These are phyloP conservation scores for Lordiphosa stackelbergi DNA, from an alignment of 1,140 invertebrate species.

Conservation along the genomic window DNA sequence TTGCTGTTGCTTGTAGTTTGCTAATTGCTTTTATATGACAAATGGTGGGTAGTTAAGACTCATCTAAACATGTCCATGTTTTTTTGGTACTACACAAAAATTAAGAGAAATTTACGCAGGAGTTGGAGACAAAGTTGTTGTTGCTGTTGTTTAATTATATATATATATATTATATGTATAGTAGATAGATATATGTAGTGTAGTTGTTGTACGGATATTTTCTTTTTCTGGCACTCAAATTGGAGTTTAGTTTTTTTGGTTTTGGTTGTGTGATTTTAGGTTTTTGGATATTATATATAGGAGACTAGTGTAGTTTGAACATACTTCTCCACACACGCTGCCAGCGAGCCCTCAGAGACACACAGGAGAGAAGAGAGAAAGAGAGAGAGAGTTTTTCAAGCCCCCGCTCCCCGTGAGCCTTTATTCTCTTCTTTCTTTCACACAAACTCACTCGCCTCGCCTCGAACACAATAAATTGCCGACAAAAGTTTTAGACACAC, in stretches of 20 bases:
- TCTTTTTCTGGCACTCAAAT: constrained; percentile 25
- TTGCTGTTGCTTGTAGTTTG: constrained; percentile 23
- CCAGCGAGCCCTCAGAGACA: constrained; percentile 70
- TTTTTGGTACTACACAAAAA: constrained; percentile 21
- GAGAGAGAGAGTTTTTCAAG: constrained; percentile 30
- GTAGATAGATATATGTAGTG: constrained; percentile 17
- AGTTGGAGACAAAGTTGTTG: constrained; percentile 19
- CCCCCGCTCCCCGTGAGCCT: constrained; percentile 22
- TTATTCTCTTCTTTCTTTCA: constrained; percentile 32
- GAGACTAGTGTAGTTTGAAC: constrained; percentile 65
- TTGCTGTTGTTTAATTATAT: constrained; percentile 11
- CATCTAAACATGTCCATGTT: constrained; percentile 9
- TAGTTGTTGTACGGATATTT: background rate
- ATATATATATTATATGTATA: background rate
- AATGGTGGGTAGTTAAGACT: constrained; percentile 5
- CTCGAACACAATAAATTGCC: constrained; percentile 29
- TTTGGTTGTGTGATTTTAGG: constrained; percentile 32
- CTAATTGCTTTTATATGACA: constrained; percentile 26
- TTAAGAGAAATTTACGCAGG: constrained; percentile 25
- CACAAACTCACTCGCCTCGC: constrained; percentile 61
- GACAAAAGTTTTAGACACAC: constrained; percentile 43
- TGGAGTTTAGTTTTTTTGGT: constrained; percentile 23
- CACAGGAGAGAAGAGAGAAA: constrained; percentile 19
- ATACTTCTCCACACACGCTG: constrained; percentile 76
- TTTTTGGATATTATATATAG: too few relatives aligned